Evolutionary conservation across 1,140 invertebrate genomes (phyloP), one percentile per base, ranked within the genome.

Genomic region (Conopomorpha cramerella): DNA sequence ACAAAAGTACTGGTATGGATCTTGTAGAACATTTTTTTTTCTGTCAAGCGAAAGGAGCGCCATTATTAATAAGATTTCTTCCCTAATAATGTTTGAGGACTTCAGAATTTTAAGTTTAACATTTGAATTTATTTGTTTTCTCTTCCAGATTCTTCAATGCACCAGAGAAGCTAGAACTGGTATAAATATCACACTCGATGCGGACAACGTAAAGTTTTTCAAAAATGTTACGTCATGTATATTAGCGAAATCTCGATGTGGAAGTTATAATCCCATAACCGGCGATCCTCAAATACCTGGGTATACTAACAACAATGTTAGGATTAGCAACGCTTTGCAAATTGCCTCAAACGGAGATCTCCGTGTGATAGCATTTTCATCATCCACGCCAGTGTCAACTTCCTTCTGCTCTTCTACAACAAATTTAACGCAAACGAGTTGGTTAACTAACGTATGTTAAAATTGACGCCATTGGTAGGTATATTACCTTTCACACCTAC

Each of bases 161-260:
- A 79, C 76, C 13, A 59, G 65, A 28, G 77, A 79, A 64, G 64
- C 72, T 11, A 55, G 65, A 45, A 66, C 59, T 14, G 68, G 68
- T 33, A 62, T 80, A 26, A 72, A 77, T 39, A 66, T 79, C 36
- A 66, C 71, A 8, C 26, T 76, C 14, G 74, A 80, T 55, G 52
- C 45, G 12, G 74, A 80, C 35, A 80, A 80, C 44, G 60, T 82
- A 4, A 51, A 63, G 31, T 80, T 80, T 45, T 81, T 64, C 42
- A 81, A 73, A 23, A 83, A 83, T 50, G 76, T 81, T 17, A 82
- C 81, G 4, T 79, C 78, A 17, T 83, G 81, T 51, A 72, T 83
- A 38, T 51, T 83, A 8, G 80, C 80, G 2, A 79, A 72, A 46
- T 50, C 79, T 4, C 52, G 81, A 40, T 82, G 81, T 56, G 65